phyloP scores from a whole-genome alignment of 2,888 invertebrate genomes.

The Drosophila atripex region DNA sequence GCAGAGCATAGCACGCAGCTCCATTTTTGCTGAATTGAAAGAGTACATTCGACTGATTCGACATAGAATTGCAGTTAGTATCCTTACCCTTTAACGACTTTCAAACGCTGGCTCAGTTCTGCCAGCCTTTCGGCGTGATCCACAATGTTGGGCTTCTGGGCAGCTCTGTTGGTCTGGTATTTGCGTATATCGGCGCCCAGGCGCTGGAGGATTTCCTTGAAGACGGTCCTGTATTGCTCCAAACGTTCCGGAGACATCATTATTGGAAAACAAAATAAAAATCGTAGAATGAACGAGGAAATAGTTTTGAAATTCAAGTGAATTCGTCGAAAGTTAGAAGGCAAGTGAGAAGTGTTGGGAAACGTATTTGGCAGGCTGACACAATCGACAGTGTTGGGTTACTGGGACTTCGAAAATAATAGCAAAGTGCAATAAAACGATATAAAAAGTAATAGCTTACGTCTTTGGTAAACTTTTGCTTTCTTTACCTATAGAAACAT shows the following conservation, averaged over 20 bases:
- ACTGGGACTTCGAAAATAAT: background rate
- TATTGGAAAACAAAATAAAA: slow-evolving; percentile 2
- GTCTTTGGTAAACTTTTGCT: no score
- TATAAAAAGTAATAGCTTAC: no score
- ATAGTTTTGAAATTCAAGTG: no score
- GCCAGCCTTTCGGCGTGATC: slow-evolving; percentile 41
- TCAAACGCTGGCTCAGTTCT: slow-evolving; percentile 55
- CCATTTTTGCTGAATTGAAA: slow-evolving; percentile 12
- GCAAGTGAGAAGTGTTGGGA: slow-evolving; percentile 4
- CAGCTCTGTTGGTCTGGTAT: slow-evolving; percentile 12
- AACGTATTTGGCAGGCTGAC: background rate
- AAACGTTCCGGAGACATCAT: slow-evolving; percentile 6
- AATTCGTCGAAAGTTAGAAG: background rate
- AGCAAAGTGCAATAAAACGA: no score
- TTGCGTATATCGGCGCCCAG: slow-evolving; percentile 17
- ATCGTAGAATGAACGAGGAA: background rate
- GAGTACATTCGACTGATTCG: background rate
- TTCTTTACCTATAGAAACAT: no score
- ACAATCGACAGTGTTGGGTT: background rate
- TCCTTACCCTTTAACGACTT: slow-evolving; percentile 47
- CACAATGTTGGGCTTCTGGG: slow-evolving; percentile 11
- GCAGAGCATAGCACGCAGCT: slow-evolving; percentile 20
- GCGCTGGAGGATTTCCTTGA: slow-evolving; percentile 27
- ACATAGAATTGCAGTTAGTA: background rate
- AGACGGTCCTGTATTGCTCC: slow-evolving; percentile 3